A percentile compares a stretch with the other conserved stretches of the same genome.
Evolutionary conservation across 2,797 vertebrate species (phyloP).

Genomic region (Corythornis leucogaster): DNA sequence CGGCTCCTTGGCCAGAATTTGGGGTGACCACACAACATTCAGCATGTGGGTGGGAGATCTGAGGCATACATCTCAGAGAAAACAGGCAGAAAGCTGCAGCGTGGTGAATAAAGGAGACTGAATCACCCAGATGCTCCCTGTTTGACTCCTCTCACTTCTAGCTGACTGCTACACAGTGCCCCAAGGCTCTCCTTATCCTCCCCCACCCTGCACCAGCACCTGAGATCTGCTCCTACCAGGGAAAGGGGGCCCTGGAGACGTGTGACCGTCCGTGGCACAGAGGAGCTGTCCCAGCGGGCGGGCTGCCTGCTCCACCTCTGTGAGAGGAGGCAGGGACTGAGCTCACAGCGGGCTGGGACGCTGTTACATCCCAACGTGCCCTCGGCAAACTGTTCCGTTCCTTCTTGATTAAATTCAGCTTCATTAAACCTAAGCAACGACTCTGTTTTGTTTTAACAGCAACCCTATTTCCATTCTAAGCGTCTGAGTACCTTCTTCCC

Average conservation of each 20-base stretch:
- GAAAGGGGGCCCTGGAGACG: not conserved
- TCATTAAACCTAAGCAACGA: conserved; percentile 41
- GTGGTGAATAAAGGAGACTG: not conserved
- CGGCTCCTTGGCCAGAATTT: not conserved
- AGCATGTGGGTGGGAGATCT: rapidly evolving
- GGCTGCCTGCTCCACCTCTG: not conserved
- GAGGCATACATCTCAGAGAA: not conserved
- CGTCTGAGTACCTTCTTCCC: not conserved
- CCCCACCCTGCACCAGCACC: not conserved
- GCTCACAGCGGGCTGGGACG: not conserved
- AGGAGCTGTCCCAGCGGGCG: not conserved
- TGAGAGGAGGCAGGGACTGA: not conserved
- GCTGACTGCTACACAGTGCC: not conserved
- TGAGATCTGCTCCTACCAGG: not conserved
- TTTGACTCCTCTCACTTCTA: not conserved
- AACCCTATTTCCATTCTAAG: conserved; percentile 20
- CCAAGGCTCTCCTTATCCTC: not conserved
- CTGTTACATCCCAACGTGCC: not conserved
- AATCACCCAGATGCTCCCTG: not conserved
- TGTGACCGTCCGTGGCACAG: rapidly evolving
- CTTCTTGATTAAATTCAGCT: conserved; percentile 54
- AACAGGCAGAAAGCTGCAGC: not conserved
- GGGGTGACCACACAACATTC: rapidly evolving
- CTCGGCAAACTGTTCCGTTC: conserved; percentile 16
- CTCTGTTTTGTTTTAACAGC: conserved; percentile 27